These are phyloP conservation scores for Macrochelys suwanniensis DNA, from an alignment of 2,797 vertebrate genomes.

Conservation along the genomic window DNA sequence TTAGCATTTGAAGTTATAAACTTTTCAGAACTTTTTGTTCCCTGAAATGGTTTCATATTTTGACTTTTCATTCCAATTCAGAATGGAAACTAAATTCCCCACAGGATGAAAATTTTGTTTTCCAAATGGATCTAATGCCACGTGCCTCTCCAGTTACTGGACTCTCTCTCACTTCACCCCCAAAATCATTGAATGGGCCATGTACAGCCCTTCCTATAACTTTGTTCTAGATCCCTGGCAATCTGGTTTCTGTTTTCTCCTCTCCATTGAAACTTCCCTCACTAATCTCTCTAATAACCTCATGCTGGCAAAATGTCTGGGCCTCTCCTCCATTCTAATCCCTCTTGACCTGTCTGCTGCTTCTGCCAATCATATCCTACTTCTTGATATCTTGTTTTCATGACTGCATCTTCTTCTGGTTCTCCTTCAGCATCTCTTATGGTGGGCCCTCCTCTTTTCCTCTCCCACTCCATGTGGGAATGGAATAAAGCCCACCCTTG, in stretches of 20 bases:
- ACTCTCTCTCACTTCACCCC: neutral
- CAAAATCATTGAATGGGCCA: fast-evolving
- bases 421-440: neutral
- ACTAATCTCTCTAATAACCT: fast-evolving
- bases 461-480: neutral
- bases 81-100: constrained; percentile 1
- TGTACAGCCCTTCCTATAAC: neutral
- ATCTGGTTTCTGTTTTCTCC: neutral
- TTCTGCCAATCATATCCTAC: neutral
- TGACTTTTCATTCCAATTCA: neutral
- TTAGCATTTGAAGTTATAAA: neutral
- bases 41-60: constrained; percentile 7
- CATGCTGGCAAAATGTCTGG: neutral
- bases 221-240: neutral
- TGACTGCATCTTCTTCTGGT: neutral
- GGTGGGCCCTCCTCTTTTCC: neutral
- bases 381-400: neutral
- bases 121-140: neutral
- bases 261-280: neutral
- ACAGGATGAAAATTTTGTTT: neutral
- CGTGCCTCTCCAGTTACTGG: neutral
- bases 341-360: neutral
- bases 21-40: neutral
- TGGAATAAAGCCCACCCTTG: neutral
- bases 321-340: neutral